A percentile compares a stretch with the other conserved stretches of the same genome.
phyloP scores from a whole-genome alignment of 2,797 vertebrate genomes.

The Setipinna tenuifilis region DNA sequence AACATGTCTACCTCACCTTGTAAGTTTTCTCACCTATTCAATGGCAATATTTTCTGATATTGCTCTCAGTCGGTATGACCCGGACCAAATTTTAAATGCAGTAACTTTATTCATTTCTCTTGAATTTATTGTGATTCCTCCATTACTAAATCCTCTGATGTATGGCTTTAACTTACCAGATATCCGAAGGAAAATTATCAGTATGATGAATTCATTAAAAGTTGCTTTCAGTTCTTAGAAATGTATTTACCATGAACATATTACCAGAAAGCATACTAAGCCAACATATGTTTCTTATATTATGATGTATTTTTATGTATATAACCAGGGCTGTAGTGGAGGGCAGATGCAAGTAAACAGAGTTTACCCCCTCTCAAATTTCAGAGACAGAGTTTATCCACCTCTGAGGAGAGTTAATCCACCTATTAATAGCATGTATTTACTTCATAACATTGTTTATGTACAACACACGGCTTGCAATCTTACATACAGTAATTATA shows the following conservation, averaged over 20 bases:
- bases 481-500: too few relatives aligned
- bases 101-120: constrained; percentile 36
- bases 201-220: background rate
- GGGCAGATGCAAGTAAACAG: too few relatives aligned
- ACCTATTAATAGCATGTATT: too few relatives aligned
- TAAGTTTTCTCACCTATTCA: constrained; percentile 61
- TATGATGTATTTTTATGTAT: too few relatives aligned
- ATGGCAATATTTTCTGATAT: constrained; percentile 62
- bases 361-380: too few relatives aligned
- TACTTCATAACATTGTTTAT: too few relatives aligned
- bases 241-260: background rate
- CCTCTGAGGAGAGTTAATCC: too few relatives aligned
- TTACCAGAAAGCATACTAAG: too few relatives aligned
- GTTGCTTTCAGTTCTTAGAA: background rate
- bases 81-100: background rate
- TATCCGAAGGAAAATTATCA: constrained; percentile 24
- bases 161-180: constrained; percentile 42
- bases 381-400: too few relatives aligned
- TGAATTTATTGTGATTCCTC: constrained; percentile 39
- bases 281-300: too few relatives aligned
- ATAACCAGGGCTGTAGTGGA: too few relatives aligned
- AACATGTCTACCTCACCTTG: constrained; percentile 61
- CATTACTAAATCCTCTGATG: constrained; percentile 40
- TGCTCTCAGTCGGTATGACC: constrained; percentile 52
- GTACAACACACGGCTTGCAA: too few relatives aligned